Evolutionary conservation across 2,797 vertebrate genomes (phyloP).

Genomic region (Podargus strigoides): DNA sequence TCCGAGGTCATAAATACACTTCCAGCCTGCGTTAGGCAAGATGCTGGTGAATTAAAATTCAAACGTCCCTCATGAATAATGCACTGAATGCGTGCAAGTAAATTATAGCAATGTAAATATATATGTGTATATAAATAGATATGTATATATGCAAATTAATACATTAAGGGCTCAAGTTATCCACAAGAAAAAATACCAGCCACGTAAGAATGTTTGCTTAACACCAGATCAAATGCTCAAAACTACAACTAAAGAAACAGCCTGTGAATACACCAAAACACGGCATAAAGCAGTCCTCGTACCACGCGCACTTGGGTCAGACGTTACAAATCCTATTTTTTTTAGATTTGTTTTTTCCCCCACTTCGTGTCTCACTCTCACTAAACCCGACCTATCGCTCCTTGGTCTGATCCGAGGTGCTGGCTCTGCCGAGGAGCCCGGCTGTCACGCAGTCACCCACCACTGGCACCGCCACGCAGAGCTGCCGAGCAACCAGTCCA

Average conservation of each 20-base stretch:
- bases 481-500: background rate
- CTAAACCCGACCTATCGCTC: background rate
- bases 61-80: constrained; percentile 29
- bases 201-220: background rate
- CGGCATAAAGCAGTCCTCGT: accelerated
- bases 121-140: background rate
- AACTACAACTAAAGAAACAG: background rate
- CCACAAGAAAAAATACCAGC: background rate
- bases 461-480: background rate
- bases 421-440: accelerated
- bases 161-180: background rate
- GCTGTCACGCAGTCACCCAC: background rate
- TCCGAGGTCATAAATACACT: background rate
- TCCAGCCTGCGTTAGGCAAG: background rate
- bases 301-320: accelerated
- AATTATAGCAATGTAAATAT: background rate
- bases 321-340: background rate
- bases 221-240: background rate
- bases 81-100: background rate
- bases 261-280: background rate
- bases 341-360: background rate
- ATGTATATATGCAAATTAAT: background rate
- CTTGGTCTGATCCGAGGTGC: background rate
- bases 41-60: constrained; percentile 27
- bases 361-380: background rate